Base-by-base conservation (phyloP, 2,797 vertebrate genomes). In the Hapalemur alaotrensis region DNA sequence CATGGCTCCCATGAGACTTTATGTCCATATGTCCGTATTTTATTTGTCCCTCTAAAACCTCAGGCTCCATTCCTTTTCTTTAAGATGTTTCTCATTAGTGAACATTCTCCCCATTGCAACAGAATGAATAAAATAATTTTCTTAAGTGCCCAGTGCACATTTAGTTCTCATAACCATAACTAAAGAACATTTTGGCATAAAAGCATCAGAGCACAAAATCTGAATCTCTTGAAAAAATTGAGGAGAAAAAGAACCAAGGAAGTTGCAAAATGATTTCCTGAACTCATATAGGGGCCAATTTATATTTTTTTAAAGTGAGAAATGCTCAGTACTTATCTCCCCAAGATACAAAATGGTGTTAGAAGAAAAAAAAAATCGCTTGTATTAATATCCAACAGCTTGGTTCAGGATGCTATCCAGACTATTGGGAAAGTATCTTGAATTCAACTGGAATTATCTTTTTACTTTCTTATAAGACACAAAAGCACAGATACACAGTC, bases 261-360 rank as follows among this genome's bases (percentile, higher is more conserved):
- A 65, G 59, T 88, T 98, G 32, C 32, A 83, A 95, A 97, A 92
- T 75, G 46, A 32, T 54, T 93, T 9, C 2, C 65, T 93, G 80
- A 96, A 67, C 7, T 75, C 78, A 83, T 4, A 38, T 91, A 63
- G 35, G 13, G 25, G 81, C 25, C 57, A 96, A 95, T 35, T 94
- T 78, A 65, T 73, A 75, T 78, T 25, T 82, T 86, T 85, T 13
- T 75, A 43, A 95, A 82, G 73, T 93, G 63, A 69, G 70, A 98
- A 96, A 97, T 25, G 43, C 69, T 91, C 88, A 94, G 46, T 95
- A 95, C 28, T 91, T 97, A 63, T 83, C 79, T 96, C 82, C 76
- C 67, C 43, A 32, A n/a, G 38, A 95, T 93, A 95, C 4, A 95
- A 95, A 13, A 79, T 85, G 43, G 10, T 95, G 38, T 72, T 93